These are phyloP conservation scores for Coregonus ussuriensis DNA, from an alignment of 2,797 vertebrate species.

Conservation along the genomic window DNA sequence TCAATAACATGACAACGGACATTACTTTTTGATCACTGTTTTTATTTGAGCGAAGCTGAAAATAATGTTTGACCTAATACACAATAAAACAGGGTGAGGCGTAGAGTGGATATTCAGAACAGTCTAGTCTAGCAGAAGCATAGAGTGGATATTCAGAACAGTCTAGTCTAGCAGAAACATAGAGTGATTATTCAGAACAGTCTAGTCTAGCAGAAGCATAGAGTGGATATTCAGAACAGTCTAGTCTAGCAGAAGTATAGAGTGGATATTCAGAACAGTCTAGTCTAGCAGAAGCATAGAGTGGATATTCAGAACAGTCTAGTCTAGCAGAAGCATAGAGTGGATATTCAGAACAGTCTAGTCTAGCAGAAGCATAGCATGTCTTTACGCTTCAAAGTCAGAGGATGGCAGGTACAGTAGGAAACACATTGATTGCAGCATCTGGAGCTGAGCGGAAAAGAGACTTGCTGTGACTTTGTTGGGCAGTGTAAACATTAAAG, in stretches of 20 bases:
- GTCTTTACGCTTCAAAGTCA: conserved; percentile 42
- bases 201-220: no score
- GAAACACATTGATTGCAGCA: conserved; percentile 39
- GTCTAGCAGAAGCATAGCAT: conserved; percentile 47
- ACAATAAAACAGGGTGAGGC: conserved; percentile 53
- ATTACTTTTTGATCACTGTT: conserved; percentile 62
- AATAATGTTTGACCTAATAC: conserved; percentile 56
- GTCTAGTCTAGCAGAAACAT: conserved; percentile 55
- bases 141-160: conserved; percentile 55
- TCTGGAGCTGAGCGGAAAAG: conserved; percentile 33
- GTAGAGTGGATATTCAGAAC: conserved; percentile 16
- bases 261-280: no score
- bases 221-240: no score
- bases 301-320: no score
- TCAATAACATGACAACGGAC: background rate
- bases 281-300: no score
- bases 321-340: conserved; percentile 18
- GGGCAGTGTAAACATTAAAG: conserved; percentile 49
- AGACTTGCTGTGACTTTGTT: conserved; percentile 36
- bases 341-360: conserved; percentile 57
- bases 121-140: conserved; percentile 46
- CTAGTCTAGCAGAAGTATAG: no score
- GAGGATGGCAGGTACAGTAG: conserved; percentile 29
- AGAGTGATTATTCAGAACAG: background rate
- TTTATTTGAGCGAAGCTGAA: conserved; percentile 66